Evolutionary conservation across 1,140 invertebrate species (phyloP).

Genomic region (Drosophila kohkoa): DNA sequence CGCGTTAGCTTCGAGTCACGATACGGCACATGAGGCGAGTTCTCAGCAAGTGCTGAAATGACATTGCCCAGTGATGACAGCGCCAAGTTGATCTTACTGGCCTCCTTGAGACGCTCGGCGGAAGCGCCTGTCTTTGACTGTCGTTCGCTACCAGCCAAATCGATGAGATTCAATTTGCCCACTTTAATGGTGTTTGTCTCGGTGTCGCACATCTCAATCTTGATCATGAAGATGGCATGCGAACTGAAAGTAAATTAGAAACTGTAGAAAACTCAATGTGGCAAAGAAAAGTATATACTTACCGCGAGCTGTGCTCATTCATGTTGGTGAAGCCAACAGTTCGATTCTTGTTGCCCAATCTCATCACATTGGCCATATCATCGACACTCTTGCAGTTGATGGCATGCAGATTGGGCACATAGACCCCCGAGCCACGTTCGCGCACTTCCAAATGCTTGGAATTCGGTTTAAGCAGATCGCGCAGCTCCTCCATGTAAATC

Average conservation of each 20-base stretch:
- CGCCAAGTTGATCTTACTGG: slow-evolving; percentile 97
- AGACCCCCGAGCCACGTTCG: slow-evolving; percentile 92
- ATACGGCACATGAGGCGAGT: slow-evolving; percentile 95
- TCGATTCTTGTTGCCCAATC: slow-evolving; percentile 94
- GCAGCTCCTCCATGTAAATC: slow-evolving; percentile 97
- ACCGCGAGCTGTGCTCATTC: slow-evolving; percentile 98
- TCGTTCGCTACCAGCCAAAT: slow-evolving; percentile 94
- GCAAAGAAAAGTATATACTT: neutral
- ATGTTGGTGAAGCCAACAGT: slow-evolving; percentile 98
- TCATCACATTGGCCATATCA: slow-evolving; percentile 96
- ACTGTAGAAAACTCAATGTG: neutral
- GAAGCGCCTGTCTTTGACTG: slow-evolving; percentile 96
- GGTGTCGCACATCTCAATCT: slow-evolving; percentile 97
- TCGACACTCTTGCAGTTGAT: slow-evolving; percentile 95
- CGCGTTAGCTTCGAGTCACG: slow-evolving; percentile 97
- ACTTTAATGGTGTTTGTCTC: slow-evolving; percentile 88
- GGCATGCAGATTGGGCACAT: slow-evolving; percentile 96
- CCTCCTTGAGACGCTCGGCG: slow-evolving; percentile 96
- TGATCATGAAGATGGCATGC: slow-evolving; percentile 99
- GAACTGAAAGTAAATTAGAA: slow-evolving; percentile 87
- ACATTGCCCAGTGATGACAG: slow-evolving; percentile 97
- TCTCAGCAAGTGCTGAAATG: slow-evolving; percentile 96
- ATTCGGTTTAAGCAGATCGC: slow-evolving; percentile 96
- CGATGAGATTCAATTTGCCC: slow-evolving; percentile 91
- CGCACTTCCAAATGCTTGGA: slow-evolving; percentile 90